phyloP scores from a whole-genome alignment of 1,140 invertebrate genomes.

The Drosophila malerkotliana region DNA sequence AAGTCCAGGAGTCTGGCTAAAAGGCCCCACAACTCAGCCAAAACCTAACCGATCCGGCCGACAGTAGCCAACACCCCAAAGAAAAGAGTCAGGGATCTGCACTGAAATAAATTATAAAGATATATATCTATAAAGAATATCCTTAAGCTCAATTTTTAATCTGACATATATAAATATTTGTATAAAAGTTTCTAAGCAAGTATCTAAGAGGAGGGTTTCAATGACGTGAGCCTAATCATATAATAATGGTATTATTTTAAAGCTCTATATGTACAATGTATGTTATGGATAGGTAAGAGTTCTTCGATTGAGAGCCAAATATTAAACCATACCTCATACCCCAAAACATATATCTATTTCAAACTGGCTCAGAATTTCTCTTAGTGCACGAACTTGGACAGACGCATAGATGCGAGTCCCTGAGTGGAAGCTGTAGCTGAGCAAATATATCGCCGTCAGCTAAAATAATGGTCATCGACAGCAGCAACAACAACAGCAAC shows the following conservation, averaged over 20 bases:
- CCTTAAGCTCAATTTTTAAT: no score
- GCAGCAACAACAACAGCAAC: conserved; percentile 29
- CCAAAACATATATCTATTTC: no score
- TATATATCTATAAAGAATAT: not conserved
- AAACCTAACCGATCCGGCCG: conserved; percentile 10
- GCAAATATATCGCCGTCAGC: conserved; percentile 67
- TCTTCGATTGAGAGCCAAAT: no score
- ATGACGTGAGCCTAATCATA: no score
- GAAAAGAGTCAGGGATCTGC: conserved; percentile 17
- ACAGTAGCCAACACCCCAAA: conserved; percentile 54
- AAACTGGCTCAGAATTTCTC: conserved; percentile 1
- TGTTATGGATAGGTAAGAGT: no score
- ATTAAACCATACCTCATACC: no score
- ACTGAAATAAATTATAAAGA: conserved; percentile 1
- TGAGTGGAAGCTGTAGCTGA: conserved; percentile 44
- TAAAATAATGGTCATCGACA: conserved; percentile 78
- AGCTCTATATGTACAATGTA: no score
- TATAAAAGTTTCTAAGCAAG: no score
- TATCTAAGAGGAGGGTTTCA: no score
- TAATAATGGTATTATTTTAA: no score
- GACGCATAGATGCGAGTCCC: conserved; percentile 44
- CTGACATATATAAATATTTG: no score
- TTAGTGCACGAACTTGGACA: conserved; percentile 11
- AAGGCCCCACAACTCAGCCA: conserved; percentile 2
- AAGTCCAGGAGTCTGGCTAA: not conserved